Conservation (phyloP, 2,888 invertebrate species). For the Thymelicus acteon region DNA sequence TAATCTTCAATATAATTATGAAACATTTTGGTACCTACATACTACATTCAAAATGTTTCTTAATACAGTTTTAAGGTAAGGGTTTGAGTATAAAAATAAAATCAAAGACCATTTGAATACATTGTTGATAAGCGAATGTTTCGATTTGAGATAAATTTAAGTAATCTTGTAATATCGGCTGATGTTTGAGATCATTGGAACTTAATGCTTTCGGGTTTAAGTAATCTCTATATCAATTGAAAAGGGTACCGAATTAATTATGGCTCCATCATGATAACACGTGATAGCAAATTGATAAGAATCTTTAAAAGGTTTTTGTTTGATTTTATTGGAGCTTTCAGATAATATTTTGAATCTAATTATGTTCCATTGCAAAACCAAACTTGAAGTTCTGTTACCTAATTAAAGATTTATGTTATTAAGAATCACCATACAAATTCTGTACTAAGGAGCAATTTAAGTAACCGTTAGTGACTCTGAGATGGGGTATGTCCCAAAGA, state of each 20-base stretch:
- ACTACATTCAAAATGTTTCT: too few relatives aligned
- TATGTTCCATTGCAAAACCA: too few relatives aligned
- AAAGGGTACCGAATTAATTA: slow-evolving; percentile 34
- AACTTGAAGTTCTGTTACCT: too few relatives aligned
- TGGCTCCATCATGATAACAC: slow-evolving; percentile 6
- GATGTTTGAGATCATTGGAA: slow-evolving; percentile 13
- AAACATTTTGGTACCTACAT: too few relatives aligned
- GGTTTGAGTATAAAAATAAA: neutral
- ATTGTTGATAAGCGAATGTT: slow-evolving; percentile 27
- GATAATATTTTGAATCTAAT: neutral
- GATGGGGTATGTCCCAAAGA: too few relatives aligned
- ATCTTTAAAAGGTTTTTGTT: slow-evolving; percentile 13
- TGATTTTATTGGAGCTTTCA: slow-evolving; percentile 43
- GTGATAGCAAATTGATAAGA: slow-evolving; percentile 26
- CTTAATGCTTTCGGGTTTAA: slow-evolving; percentile 28
- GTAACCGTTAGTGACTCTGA: too few relatives aligned
- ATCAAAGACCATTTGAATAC: slow-evolving; percentile 9
- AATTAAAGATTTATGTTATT: too few relatives aligned
- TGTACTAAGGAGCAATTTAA: too few relatives aligned
- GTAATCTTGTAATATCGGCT: slow-evolving; percentile 28
- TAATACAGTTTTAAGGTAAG: too few relatives aligned
- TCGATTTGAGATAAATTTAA: slow-evolving; percentile 28
- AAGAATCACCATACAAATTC: too few relatives aligned
- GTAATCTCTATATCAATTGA: slow-evolving; percentile 31
- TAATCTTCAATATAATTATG: too few relatives aligned